phyloP scores from a whole-genome alignment of 2,888 invertebrate species.

The Perizoma affinitatum region DNA sequence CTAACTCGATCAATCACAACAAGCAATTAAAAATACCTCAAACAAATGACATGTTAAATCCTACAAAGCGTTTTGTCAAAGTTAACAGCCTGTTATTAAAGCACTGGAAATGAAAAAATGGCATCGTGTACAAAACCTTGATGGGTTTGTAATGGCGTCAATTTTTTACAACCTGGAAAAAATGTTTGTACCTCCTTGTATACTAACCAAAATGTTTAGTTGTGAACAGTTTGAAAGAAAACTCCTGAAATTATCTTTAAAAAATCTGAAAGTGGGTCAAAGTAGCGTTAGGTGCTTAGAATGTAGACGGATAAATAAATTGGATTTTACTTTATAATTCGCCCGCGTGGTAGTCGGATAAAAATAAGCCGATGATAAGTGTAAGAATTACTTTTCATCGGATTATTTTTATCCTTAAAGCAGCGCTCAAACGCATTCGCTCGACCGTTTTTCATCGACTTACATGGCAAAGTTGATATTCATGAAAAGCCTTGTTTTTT shows the following conservation, averaged over 20 bases:
- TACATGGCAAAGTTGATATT: too few species aligned
- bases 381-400: too few species aligned
- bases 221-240: neutral
- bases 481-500: too few species aligned
- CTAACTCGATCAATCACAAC: conserved; percentile 35
- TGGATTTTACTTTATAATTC: too few species aligned
- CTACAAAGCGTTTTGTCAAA: conserved; percentile 64
- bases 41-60: conserved; percentile 60
- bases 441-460: too few species aligned
- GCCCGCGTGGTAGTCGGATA: too few species aligned
- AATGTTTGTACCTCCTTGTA: neutral
- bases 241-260: neutral
- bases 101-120: conserved; percentile 46
- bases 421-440: too few species aligned
- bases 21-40: conserved; percentile 37
- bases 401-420: too few species aligned
- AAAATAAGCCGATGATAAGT: too few species aligned
- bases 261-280: too few species aligned
- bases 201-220: neutral
- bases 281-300: too few species aligned
- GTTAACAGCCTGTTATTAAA: conserved; percentile 59
- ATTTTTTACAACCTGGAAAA: conserved; percentile 53
- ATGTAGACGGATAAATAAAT: too few species aligned
- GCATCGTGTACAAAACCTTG: conserved; percentile 53
- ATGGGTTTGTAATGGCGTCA: conserved; percentile 57